Percentiles rank a stretch among this genome's conserved stretches.
Conservation (phyloP, 2,888 invertebrate genomes). For the Catocala sponsa region DNA sequence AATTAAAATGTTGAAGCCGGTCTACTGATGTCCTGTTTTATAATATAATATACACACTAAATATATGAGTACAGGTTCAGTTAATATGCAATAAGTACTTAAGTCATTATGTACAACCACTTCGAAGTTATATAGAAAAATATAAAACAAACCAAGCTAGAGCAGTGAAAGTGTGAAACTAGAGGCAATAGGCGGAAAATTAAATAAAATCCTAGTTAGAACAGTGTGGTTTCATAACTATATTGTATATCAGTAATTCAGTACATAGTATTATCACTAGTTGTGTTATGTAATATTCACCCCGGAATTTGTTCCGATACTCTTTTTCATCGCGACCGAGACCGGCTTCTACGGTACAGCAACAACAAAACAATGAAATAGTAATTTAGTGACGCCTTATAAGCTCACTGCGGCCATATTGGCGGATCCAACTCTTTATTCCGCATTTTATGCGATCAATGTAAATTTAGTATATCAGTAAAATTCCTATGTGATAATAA, state of each 20-base stretch:
- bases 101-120: conserved; percentile 8
- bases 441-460: conserved; percentile 82
- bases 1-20: conserved; percentile 39
- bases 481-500: conserved; percentile 87
- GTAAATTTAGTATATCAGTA: conserved; percentile 86
- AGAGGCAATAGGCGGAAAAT: conserved; percentile 42
- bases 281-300: conserved; percentile 3
- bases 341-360: conserved; percentile 44
- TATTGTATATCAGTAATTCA: not conserved
- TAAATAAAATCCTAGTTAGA: conserved; percentile 13
- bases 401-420: conserved; percentile 74
- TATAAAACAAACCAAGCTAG: conserved; percentile 6
- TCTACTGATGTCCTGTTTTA: conserved; percentile 18
- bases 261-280: conserved; percentile 24
- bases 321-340: conserved; percentile 3
- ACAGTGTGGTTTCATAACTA: not conserved
- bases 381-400: conserved; percentile 50
- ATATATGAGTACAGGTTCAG: conserved; percentile 5
- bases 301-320: conserved; percentile 2
- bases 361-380: conserved; percentile 28
- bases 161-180: conserved; percentile 31
- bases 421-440: conserved; percentile 70
- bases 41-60: not conserved
- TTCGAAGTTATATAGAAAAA: not conserved
- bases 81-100: not conserved